Conservation (phyloP, 2,113 vertebrate species). For the Aegotheles bennettii region DNA sequence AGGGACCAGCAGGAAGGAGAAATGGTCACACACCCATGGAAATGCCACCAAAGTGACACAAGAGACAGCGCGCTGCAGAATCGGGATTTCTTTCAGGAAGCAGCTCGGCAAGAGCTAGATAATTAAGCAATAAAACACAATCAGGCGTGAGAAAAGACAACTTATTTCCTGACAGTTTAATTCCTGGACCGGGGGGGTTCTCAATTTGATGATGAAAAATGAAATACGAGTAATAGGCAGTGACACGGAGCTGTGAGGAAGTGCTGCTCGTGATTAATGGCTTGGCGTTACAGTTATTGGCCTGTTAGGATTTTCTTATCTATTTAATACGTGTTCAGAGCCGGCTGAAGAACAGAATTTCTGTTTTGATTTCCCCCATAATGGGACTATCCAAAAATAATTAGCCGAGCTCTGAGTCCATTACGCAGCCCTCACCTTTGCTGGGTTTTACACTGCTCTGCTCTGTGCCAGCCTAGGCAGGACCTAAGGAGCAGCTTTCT, state of each 20-base stretch:
- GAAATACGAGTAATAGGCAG: constrained; percentile 37
- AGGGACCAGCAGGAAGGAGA: not conserved
- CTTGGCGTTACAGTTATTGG: constrained; percentile 32
- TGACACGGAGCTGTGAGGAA: not conserved
- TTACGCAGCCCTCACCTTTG: constrained; percentile 6
- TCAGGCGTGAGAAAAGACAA: constrained; percentile 29
- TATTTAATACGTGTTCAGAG: constrained; percentile 3
- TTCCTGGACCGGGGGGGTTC: not conserved
- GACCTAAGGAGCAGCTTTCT: not conserved
- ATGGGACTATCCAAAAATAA: constrained; percentile 45
- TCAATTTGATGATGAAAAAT: constrained; percentile 48
- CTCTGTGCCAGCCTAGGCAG: not conserved
- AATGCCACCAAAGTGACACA: not conserved
- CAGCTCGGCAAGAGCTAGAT: not conserved
- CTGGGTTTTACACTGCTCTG: not conserved
- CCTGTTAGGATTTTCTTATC: constrained; percentile 44
- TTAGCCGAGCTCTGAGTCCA: not conserved
- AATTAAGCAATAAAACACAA: constrained; percentile 58
- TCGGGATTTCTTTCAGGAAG: constrained; percentile 27
- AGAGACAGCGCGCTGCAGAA: fast-evolving
- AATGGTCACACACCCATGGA: not conserved
- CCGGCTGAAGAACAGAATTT: constrained; percentile 14
- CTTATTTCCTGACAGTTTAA: constrained; percentile 55
- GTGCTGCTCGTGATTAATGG: constrained; percentile 19
- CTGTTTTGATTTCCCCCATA: constrained; percentile 14